Conservation (phyloP, 2,888 invertebrate species). For the Phoronis australis region DNA sequence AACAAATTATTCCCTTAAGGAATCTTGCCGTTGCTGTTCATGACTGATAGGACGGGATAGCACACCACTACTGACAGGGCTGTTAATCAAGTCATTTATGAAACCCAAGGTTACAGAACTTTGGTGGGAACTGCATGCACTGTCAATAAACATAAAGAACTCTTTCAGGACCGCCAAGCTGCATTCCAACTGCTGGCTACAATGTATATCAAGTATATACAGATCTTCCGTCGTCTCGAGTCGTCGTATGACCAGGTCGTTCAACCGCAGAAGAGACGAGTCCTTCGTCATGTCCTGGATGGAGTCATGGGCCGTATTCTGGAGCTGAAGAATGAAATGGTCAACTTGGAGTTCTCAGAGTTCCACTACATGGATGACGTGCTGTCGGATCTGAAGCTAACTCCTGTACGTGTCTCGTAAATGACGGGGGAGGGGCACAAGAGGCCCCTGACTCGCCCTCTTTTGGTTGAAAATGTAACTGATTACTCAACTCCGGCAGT, state of each 20-base stretch:
- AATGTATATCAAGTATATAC: slow-evolving; percentile 76
- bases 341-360: slow-evolving; percentile 79
- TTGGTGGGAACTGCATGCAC: too few relatives aligned
- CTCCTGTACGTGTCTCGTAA: slow-evolving; percentile 58
- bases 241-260: slow-evolving; percentile 83
- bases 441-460: too few relatives aligned
- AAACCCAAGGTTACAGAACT: too few relatives aligned
- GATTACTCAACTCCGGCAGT: too few relatives aligned
- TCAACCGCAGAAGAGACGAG: slow-evolving; percentile 83
- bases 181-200: slow-evolving; percentile 52
- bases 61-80: too few relatives aligned
- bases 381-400: slow-evolving; percentile 67
- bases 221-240: slow-evolving; percentile 69
- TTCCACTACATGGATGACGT: slow-evolving; percentile 81
- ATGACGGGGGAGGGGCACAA: too few relatives aligned
- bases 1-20: too few relatives aligned
- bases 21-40: too few relatives aligned
- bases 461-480: too few relatives aligned
- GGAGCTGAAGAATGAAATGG: slow-evolving; percentile 81
- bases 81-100: too few relatives aligned
- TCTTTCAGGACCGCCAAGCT: slow-evolving; percentile 48
- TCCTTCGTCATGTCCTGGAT: slow-evolving; percentile 61
- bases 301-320: slow-evolving; percentile 72
- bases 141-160: too few relatives aligned
- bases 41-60: too few relatives aligned